Evolutionary conservation across 92 coral and sea anemone genomes (phyloP).

Genomic region (Porites evermanni): DNA sequence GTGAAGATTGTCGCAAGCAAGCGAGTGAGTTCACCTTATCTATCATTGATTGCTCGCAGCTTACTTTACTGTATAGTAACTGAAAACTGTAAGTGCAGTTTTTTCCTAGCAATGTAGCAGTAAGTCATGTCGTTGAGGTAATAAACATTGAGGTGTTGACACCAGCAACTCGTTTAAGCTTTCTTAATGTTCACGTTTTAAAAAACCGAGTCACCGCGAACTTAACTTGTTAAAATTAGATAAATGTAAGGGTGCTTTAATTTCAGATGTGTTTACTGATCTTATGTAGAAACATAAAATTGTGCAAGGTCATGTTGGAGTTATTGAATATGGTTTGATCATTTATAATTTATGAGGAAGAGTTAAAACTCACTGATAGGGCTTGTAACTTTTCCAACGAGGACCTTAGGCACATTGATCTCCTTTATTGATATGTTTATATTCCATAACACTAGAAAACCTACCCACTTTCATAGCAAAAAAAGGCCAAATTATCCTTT

Average conservation of each 20-base stretch:
- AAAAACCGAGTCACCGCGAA: no score
- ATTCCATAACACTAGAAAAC: no score
- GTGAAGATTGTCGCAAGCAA: conserved; percentile 86
- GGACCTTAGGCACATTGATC: no score
- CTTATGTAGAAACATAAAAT: not conserved
- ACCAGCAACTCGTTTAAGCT: no score
- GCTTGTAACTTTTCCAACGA: not conserved
- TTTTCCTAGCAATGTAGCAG: not conserved
- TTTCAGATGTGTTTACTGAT: not conserved
- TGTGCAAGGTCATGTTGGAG: not conserved
- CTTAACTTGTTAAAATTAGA: no score
- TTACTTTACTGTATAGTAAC: not conserved
- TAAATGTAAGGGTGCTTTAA: not conserved
- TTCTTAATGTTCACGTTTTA: no score
- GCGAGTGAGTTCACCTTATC: conserved; percentile 72
- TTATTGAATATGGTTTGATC: not conserved
- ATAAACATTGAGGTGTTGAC: no score
- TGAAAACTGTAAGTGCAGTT: not conserved
- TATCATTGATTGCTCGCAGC: not conserved
- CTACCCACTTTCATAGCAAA: no score
- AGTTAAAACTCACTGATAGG: not conserved
- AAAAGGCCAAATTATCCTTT: no score
- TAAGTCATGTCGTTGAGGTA: not conserved
- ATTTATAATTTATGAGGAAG: conserved; percentile 24
- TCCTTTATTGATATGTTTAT: no score